Base-by-base conservation (phyloP, 1,140 invertebrate species). In the Olivierus martensii region DNA sequence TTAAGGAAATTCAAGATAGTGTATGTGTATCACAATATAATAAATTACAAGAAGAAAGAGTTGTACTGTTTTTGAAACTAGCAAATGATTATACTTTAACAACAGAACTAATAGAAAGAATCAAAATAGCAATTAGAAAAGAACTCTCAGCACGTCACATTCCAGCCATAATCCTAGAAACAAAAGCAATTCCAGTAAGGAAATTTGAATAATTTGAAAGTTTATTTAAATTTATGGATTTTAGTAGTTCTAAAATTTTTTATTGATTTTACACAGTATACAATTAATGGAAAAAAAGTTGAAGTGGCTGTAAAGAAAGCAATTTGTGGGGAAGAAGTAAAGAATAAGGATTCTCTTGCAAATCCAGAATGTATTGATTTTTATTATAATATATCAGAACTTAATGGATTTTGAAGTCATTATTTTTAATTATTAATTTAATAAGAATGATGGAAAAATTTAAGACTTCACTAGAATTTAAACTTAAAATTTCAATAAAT, bases 211-310 rank as follows among this genome's bases (percentile, higher is more conserved):
- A 28, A n/a, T n/a, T n/a, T n/a, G n/a, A 28, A 28, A 28, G 4
- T 2, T 28, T 28, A 28, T 28, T 28, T 6, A 28, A 6, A 28
- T 28, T 28, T 4, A 9, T 28, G 4, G 9, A 28, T 28, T 28
- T 28, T 6, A 28, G 4, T 28, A 28, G 9, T 28, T 1, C 4
- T n/a, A 28, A 28, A 28, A 19, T 17, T 18, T 28, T 52, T 52
- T 38, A 7, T 19, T 43, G 15, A 41, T 22, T 28, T 38, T 67
- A n/a, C n/a, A 15, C 62, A 73, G 70, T 79, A 78, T 60, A 78
- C 76, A 47, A 69, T 74, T 28, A 75, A 68, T 63, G 76, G 76
- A 3, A 78, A 78, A 65, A 78, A 78, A 59, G 75, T 78, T 21
- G 77, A 78, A 62, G 65, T 77, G n/a, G 74, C 75, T 18, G 74